These are phyloP conservation scores for Rhopalosiphum nymphaeae DNA, from an alignment of 2,888 invertebrate genomes.

Conservation along the genomic window DNA sequence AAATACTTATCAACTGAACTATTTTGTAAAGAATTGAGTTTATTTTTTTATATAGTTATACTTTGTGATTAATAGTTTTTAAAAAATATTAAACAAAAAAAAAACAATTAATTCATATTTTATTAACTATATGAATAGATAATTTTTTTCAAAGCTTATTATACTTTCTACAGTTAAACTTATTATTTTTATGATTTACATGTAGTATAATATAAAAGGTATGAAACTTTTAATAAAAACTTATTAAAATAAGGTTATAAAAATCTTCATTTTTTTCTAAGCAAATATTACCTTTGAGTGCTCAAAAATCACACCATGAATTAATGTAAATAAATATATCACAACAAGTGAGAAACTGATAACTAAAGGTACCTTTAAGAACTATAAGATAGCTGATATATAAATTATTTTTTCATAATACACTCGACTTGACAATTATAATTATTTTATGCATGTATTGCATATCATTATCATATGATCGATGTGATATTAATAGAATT, in stretches of 20 bases:
- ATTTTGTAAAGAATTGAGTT: neutral
- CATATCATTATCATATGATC: neutral
- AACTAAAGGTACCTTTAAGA: neutral
- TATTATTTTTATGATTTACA: neutral
- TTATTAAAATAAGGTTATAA: neutral
- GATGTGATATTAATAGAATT: neutral
- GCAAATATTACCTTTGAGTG: too few species aligned
- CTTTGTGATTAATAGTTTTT: neutral
- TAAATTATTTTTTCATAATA: neutral
- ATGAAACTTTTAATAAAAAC: neutral
- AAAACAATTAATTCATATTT: neutral
- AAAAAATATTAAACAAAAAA: neutral
- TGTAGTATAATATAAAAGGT: neutral
- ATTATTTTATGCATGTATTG: neutral
- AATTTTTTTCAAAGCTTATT: neutral
- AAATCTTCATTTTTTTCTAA: neutral
- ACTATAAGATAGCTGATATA: neutral
- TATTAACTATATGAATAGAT: neutral
- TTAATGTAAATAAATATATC: neutral
- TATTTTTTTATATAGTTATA: neutral
- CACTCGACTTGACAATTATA: neutral
- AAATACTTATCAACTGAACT: neutral
- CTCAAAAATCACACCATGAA: too few species aligned
- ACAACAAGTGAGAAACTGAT: neutral
- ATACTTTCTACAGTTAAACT: neutral